These are phyloP conservation scores for Rhinolophus sinicus DNA, from an alignment of 2,113 vertebrate genomes.

Conservation along the genomic window DNA sequence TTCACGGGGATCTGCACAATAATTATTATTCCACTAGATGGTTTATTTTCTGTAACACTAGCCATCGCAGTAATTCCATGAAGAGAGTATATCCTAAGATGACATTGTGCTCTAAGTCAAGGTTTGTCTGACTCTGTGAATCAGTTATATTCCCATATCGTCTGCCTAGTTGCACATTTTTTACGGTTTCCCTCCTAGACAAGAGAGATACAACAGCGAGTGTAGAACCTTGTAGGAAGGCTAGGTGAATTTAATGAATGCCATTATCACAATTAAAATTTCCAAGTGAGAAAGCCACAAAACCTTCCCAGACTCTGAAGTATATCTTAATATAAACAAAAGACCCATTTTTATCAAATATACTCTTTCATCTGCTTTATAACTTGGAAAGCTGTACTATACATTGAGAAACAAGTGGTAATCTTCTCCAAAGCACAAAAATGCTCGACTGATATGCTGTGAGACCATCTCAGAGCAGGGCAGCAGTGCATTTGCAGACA, in stretches of 20 bases:
- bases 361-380: background rate
- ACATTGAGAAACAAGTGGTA: background rate
- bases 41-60: slow-evolving; percentile 27
- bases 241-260: background rate
- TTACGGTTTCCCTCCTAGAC: background rate
- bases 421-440: background rate
- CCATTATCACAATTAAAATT: background rate
- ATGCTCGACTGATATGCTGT: background rate
- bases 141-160: background rate
- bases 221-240: background rate
- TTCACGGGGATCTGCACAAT: background rate
- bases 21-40: background rate
- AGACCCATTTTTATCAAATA: background rate
- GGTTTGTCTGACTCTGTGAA: background rate
- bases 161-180: background rate
- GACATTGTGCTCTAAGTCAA: background rate
- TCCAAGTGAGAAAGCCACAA: background rate
- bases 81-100: background rate
- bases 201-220: background rate
- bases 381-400: background rate
- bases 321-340: background rate
- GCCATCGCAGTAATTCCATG: background rate
- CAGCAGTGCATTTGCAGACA: background rate
- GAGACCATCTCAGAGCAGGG: background rate
- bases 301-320: background rate